phyloP scores from a whole-genome alignment of 2,888 invertebrate species.

The Synergus laeviventris region DNA sequence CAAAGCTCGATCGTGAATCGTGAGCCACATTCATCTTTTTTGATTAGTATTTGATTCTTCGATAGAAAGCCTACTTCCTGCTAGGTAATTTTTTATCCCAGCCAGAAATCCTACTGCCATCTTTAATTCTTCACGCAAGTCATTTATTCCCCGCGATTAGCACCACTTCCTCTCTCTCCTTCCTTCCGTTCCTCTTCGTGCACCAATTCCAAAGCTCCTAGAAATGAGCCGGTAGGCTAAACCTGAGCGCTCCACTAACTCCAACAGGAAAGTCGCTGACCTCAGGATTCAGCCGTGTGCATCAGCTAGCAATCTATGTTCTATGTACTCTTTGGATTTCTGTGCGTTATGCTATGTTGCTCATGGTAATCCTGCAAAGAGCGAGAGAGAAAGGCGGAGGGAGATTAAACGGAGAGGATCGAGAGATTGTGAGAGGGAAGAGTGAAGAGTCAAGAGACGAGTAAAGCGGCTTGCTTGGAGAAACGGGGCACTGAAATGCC shows the following conservation, averaged over 20 bases:
- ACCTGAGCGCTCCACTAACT: conserved; percentile 75
- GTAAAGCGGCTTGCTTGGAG: conserved; percentile 19
- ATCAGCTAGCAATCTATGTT: conserved; percentile 66
- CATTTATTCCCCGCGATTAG: conserved; percentile 23
- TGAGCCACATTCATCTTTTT: not conserved
- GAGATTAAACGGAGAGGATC: conserved; percentile 1
- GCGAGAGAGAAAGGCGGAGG: conserved; percentile 44
- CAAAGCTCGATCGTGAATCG: not conserved
- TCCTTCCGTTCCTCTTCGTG: conserved; percentile 61
- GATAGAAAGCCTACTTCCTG: conserved; percentile 5
- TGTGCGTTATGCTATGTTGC: conserved; percentile 64
- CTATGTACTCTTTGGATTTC: conserved; percentile 48
- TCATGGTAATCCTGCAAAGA: conserved; percentile 67
- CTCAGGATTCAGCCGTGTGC: conserved; percentile 75
- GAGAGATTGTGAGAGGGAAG: conserved; percentile 31
- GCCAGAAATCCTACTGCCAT: conserved; percentile 1
- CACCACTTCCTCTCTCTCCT: conserved; percentile 49
- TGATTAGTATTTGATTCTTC: not conserved
- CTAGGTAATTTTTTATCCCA: not conserved
- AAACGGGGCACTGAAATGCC: conserved; percentile 39
- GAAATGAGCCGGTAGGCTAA: conserved; percentile 61
- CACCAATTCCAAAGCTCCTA: conserved; percentile 72
- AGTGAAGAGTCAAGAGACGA: too few species aligned
- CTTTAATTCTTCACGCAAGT: conserved; percentile 2
- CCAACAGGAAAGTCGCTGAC: conserved; percentile 73